phyloP scores from a whole-genome alignment of 2,888 invertebrate species.

The Plusia festucae region DNA sequence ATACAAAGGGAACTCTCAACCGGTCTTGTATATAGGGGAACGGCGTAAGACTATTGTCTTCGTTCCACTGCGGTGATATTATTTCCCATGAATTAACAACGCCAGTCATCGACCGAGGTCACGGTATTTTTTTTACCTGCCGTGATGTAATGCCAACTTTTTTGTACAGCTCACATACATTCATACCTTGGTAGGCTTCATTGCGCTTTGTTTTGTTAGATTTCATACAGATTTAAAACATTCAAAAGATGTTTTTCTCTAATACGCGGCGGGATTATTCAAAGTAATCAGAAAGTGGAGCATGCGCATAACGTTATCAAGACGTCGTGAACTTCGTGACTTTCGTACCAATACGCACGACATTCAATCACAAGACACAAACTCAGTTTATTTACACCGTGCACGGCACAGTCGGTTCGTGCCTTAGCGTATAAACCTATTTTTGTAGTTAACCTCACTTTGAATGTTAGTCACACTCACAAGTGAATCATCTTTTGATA shows the following conservation, averaged over 20 bases:
- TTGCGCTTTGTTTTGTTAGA: conserved; percentile 22
- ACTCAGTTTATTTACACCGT: conserved; percentile 79
- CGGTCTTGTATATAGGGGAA: conserved; percentile 44
- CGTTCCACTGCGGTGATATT: conserved; percentile 67
- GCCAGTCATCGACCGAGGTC: conserved; percentile 77
- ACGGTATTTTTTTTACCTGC: conserved; percentile 81
- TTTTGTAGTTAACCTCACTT: conserved; percentile 85
- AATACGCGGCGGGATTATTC: conserved; percentile 68
- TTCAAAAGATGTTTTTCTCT: conserved; percentile 3
- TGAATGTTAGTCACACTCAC: conserved; percentile 54
- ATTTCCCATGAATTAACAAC: conserved; percentile 84
- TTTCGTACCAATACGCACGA: conserved; percentile 48
- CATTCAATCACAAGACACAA: conserved; percentile 56
- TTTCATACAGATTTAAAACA: conserved; percentile 31
- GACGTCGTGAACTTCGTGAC: conserved; percentile 65
- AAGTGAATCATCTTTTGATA: conserved; percentile 52
- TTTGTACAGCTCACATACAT: conserved; percentile 67
- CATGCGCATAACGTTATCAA: conserved; percentile 71
- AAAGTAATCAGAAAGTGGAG: conserved; percentile 60
- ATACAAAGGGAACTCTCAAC: background rate
- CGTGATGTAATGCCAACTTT: conserved; percentile 78
- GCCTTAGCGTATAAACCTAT: conserved; percentile 70
- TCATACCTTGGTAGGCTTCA: conserved; percentile 53
- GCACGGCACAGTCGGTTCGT: conserved; percentile 67
- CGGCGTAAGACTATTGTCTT: conserved; percentile 75